Evolutionary conservation across 2,888 invertebrate species (phyloP).

Genomic region (Tyria jacobaeae): DNA sequence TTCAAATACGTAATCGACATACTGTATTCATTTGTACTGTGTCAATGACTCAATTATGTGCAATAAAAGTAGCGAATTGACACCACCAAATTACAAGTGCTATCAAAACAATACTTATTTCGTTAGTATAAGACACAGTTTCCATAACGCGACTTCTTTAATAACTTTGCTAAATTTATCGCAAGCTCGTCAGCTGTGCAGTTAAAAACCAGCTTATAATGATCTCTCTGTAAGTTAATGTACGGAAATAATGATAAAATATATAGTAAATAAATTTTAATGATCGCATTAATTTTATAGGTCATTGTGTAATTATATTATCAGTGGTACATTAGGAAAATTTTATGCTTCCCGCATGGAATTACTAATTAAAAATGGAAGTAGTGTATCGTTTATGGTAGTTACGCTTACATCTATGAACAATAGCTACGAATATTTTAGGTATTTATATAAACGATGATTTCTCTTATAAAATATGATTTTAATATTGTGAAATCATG

Average conservation of each 20-base stretch:
- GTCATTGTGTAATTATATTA: slow-evolving; percentile 39
- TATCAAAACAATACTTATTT: slow-evolving; percentile 38
- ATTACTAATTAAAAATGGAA: too few relatives aligned
- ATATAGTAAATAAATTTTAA: slow-evolving; percentile 23
- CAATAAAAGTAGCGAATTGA: slow-evolving; percentile 39
- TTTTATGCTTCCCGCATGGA: slow-evolving; percentile 33
- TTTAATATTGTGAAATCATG: too few relatives aligned
- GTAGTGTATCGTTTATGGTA: too few relatives aligned
- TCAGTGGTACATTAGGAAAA: slow-evolving; percentile 30
- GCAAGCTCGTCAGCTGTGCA: slow-evolving; percentile 15
- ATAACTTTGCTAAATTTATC: slow-evolving; percentile 36
- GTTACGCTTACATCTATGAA: background rate
- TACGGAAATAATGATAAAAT: slow-evolving; percentile 38
- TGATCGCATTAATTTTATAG: slow-evolving; percentile 38
- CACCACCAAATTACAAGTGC: slow-evolving; percentile 24
- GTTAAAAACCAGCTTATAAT: slow-evolving; percentile 34
- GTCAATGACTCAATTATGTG: slow-evolving; percentile 39
- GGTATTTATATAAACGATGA: too few relatives aligned
- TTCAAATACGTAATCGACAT: slow-evolving; percentile 10
- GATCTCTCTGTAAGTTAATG: slow-evolving; percentile 35
- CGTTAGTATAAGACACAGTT: background rate
- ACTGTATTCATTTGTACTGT: slow-evolving; percentile 33
- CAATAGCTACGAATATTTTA: too few relatives aligned
- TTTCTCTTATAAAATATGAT: too few relatives aligned
- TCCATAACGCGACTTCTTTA: background rate